A percentile compares a stretch with the other conserved stretches of the same genome.
Evolutionary conservation across 2,113 vertebrate species (phyloP).

Genomic region (Strigops habroptila): DNA sequence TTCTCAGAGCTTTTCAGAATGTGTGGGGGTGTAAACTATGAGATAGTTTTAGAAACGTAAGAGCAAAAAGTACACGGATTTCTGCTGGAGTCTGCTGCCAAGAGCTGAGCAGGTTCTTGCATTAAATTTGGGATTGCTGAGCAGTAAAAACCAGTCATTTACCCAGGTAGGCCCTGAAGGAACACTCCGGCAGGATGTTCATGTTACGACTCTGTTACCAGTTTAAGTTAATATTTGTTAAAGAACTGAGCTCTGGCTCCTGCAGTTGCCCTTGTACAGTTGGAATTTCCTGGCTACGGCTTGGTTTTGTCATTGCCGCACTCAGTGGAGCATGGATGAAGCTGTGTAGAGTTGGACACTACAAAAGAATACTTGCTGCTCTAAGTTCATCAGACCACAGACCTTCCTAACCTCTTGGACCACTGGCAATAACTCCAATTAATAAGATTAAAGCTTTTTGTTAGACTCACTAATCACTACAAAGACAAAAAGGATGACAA

Average conservation of each 20-base stretch:
- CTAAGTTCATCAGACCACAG: background rate
- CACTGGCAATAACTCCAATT: background rate
- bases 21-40: background rate
- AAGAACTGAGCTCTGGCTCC: background rate
- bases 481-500: background rate
- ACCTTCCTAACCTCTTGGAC: background rate
- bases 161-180: background rate
- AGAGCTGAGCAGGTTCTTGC: background rate
- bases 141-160: background rate
- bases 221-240: background rate
- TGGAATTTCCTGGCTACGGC: background rate
- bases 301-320: accelerated
- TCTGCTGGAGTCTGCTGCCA: background rate
- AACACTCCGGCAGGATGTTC: accelerated
- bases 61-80: background rate
- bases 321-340: accelerated
- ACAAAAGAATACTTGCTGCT: background rate
- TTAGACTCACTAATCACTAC: background rate
- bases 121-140: background rate
- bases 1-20: slow-evolving; percentile 29
- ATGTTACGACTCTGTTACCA: background rate
- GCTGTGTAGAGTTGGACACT: background rate
- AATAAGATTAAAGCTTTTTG: slow-evolving; percentile 22
- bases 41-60: background rate
- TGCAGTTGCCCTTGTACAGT: accelerated